Evolutionary conservation across 2,797 vertebrate genomes (phyloP), one percentile per base, ranked within the genome.

Genomic region (Sebastiscus albofasciatus): DNA sequence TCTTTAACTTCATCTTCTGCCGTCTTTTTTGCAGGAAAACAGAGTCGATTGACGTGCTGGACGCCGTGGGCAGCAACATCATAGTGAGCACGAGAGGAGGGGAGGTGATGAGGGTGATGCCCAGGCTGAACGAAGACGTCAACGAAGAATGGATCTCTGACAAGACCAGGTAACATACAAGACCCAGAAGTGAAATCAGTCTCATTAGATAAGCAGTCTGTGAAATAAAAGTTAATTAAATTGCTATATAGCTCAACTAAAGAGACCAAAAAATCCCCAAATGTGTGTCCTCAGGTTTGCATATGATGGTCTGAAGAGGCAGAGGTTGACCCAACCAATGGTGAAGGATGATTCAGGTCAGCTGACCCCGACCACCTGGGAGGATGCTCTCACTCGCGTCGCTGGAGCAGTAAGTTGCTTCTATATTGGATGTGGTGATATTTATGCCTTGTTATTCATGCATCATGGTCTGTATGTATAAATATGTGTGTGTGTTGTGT

Each of bases 61-160:
- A 99, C 70, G 98, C 98, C 6, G 87, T 99, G 77, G 98, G 99
- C 87, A 97, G 97, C 86, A 99, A 99, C 92, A 99, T 99, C 1
- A 91, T 99, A n/a, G 97, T 99, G 81, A 99, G 98, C 95, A 99
- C 98, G 0, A 97, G 98, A 88, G 98, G 97, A 49, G 99, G 99
- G n/a, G 99, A 99, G 91, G 98, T 99, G 26, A 99, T 99, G 98
- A 97, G 98, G 89, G 97, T 99, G 88, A 84, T 99, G 87, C 99
- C 99, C 29, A 95, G 97, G 75, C 93, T 99, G 74, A 96, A 99
- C 36, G 99, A 99, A 81, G 98, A 99, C 16, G 95, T 99, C 80
- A 99, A 99, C 1, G 99, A 99, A 87, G 99, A 99, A 76, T 99
- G 99, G 99, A 99, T 99, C 93, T 99, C 99, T 36, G 99, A 99